Evolutionary conservation across 1,140 invertebrate genomes (phyloP).

Genomic region (Bombus turneri): DNA sequence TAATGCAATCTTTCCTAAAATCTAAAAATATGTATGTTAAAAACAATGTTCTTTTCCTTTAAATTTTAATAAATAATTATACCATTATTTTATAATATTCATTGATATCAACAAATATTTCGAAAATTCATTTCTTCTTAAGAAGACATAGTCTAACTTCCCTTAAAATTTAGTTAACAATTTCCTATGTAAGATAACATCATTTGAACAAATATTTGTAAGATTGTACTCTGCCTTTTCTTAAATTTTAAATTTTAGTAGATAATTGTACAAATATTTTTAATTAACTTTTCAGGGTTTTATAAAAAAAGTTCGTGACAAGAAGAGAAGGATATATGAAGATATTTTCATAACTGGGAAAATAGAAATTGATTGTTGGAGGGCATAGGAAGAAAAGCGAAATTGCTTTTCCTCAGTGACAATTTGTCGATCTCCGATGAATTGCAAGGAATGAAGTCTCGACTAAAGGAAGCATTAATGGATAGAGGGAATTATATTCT

Average conservation of each 20-base stretch:
- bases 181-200: too few relatives aligned
- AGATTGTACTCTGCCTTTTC: too few relatives aligned
- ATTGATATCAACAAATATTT: too few relatives aligned
- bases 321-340: not conserved
- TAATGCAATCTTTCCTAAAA: not conserved
- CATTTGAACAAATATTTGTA: too few relatives aligned
- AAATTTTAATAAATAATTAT: not conserved
- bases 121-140: too few relatives aligned
- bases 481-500: slow-evolving; percentile 10
- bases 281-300: not conserved
- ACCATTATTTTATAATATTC: too few relatives aligned
- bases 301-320: not conserved
- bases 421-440: slow-evolving; percentile 22
- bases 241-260: not conserved
- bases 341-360: not conserved
- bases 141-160: too few relatives aligned
- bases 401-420: slow-evolving; percentile 9
- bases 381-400: not conserved
- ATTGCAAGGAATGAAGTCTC: slow-evolving; percentile 5
- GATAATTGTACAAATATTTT: not conserved
- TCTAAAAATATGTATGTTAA: not conserved
- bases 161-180: too few relatives aligned
- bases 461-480: slow-evolving; percentile 2
- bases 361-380: not conserved
- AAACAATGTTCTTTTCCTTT: not conserved